phyloP scores from a whole-genome alignment of 2,888 invertebrate genomes.

The Hypena proboscidalis region DNA sequence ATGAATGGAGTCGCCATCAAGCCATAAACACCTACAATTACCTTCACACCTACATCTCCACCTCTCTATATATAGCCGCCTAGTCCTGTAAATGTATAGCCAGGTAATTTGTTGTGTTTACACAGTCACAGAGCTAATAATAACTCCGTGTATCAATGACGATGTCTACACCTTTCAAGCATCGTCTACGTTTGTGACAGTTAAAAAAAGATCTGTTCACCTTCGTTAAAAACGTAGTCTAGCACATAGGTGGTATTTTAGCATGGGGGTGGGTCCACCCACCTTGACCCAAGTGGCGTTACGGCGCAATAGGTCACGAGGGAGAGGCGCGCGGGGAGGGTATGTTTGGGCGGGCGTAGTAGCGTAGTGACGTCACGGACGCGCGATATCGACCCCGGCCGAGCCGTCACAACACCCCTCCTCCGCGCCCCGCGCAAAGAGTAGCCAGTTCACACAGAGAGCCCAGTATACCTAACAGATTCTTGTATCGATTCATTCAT shows the following conservation, averaged over 20 bases:
- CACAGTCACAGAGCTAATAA: constrained; percentile 18
- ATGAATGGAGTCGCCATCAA: too few relatives aligned
- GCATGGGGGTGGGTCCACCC: constrained; percentile 63
- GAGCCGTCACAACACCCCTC: constrained; percentile 78
- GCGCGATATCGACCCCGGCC: constrained; percentile 72
- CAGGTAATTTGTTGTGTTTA: background rate
- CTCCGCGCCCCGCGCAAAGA: constrained; percentile 44
- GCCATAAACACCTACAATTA: too few relatives aligned
- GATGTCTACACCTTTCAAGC: constrained; percentile 23
- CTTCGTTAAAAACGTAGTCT: constrained; percentile 26
- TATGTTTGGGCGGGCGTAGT: constrained; percentile 83
- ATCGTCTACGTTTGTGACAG: constrained; percentile 14
- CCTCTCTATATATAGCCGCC: too few relatives aligned
- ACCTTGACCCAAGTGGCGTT: constrained; percentile 83
- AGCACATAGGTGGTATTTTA: constrained; percentile 35
- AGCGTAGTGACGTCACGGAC: constrained; percentile 83
- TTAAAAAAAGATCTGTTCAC: constrained; percentile 24
- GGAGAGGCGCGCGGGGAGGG: constrained; percentile 60
- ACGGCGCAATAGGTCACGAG: constrained; percentile 79
- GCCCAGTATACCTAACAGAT: background rate
- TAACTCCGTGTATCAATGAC: constrained; percentile 33
- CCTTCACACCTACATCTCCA: too few relatives aligned
- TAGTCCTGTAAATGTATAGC: background rate
- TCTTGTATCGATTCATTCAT: background rate
- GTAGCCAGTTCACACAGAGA: constrained; percentile 5